Evolutionary conservation across 2,113 vertebrate genomes (phyloP), one percentile per base, ranked within the genome.

Genomic region (Suricata suricatta): DNA sequence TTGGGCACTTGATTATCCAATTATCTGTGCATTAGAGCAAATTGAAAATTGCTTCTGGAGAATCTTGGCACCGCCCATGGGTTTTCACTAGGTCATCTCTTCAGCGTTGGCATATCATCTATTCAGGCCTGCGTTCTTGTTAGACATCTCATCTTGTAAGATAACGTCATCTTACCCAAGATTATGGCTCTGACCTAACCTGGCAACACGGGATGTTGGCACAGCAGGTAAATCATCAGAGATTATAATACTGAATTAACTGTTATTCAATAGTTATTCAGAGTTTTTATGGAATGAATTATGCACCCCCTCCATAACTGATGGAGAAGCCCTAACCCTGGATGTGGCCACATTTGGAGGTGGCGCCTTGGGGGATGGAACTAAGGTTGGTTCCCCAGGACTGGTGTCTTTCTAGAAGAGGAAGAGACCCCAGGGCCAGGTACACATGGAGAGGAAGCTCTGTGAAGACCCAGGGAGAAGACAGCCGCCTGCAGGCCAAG

Each of bases 391-490:
- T 54, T 66, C 38, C 27, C 17, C 7, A 29, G 16, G n/a, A 60
- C 21, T 9, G 17, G 21, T 83, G 25, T 41, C 31, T 44, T 57
- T 19, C 11, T 31, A 38, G 7, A 64, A 44, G 31, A 19, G 64
- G 29, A 41, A 44, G 23, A 12, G 52, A 14, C 1, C 0, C 2
- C 10, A 14, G 19, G 2, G 10, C 12, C 7, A 1, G 54, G 4
- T 14, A 17, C 10, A 16, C 17, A 2, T 0, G 1, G 16, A 50
- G 33, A 81, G 35, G 33, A 64, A 84, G 0, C 12, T 2, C 0
- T 29, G 4, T 1, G 5, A n/a, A 17, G 72, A 21, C 31, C n/a
- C 31, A 17, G 13, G 15, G 35, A 63, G 47, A 1, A 15, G 16
- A 27, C 0, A 9, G 29, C 50, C 0, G 3, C 1, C 27, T 10